Base-by-base conservation (phyloP, 2,113 vertebrate genomes). In the Xerus inauris region DNA sequence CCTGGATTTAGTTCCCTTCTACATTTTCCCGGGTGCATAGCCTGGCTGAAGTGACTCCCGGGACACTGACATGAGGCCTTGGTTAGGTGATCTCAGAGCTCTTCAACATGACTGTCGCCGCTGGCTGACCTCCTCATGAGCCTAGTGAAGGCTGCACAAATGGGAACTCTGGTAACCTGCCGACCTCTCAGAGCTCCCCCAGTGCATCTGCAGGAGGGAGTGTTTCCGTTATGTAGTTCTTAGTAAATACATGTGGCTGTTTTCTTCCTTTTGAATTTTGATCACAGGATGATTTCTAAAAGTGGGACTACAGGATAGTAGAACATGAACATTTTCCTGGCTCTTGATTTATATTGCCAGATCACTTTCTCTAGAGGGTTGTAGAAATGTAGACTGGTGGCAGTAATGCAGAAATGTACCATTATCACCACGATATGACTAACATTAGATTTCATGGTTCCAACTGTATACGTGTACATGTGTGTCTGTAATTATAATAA, bases 271-370 rank as follows among this genome's bases (percentile, higher is more conserved):
- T 59, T 81, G n/a, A 54, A n/a, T 59, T 76, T 64, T 51, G 30
- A 65, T 76, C 14, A 45, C 10, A 72, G 45, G 71, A 17, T 88
- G 12, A 19, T 91, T 94, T 95, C 40, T 0, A 47, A 47, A 94
- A 77, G 14, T 65, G 20, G 51, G 20, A 83, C 17, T 72, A 49
- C 49, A 20, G 32, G 7, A 1, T 40, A 75, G 57, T 2, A 65
- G 72, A 40, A 90, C 94, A 64, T 90, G 57, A 92, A 81, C 1
- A 71, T 88, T 92, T 95, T 94, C 59, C 28, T 32, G 40, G 45
- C 1, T 87, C 57, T 93, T 80, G 28, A 64, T 67, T 90, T 91
- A 8, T 64, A n/a, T 1, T 76, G 35, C 51, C 5, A 11, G 35
- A 16, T 81, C 87, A 45, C 71, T 77, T 57, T 76, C 69, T 79